Evolutionary conservation across 1,140 invertebrate genomes (phyloP).

Genomic region (Sycophila sp.): DNA sequence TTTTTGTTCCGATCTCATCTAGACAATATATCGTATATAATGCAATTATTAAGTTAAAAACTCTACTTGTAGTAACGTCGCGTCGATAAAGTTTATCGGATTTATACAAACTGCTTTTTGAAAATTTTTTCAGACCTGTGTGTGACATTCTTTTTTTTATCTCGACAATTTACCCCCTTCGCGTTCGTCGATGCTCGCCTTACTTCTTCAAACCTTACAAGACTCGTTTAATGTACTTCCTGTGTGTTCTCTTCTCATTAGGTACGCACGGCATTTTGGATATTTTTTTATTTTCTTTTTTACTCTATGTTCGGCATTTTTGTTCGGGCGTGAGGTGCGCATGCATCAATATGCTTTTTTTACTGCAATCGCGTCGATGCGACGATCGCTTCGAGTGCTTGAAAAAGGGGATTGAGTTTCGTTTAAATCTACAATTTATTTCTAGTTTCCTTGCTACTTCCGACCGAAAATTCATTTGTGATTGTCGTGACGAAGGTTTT

Average conservation of each 20-base stretch:
- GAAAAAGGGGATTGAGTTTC: constrained; percentile 5
- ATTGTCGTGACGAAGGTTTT: constrained; percentile 33
- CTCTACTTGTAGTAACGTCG: constrained; percentile 12
- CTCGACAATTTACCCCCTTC: no score
- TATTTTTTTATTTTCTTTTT: not conserved
- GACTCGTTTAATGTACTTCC: constrained; percentile 36
- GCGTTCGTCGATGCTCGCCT: constrained; percentile 27
- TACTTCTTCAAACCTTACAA: constrained; percentile 39
- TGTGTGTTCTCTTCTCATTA: constrained; percentile 24
- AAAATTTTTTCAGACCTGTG: constrained; percentile 7
- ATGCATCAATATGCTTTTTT: not conserved
- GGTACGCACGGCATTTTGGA: constrained; percentile 31
- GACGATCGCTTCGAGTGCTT: constrained; percentile 17
- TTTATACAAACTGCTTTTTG: constrained; percentile 30
- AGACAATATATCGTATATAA: constrained; percentile 19
- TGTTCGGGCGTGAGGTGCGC: not conserved
- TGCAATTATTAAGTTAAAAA: constrained; percentile 32
- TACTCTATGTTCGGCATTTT: not conserved
- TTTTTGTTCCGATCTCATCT: constrained; percentile 21
- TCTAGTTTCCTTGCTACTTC: constrained; percentile 13
- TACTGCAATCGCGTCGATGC: not conserved
- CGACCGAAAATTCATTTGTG: constrained; percentile 30
- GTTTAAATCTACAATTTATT: constrained; percentile 2
- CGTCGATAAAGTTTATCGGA: not conserved
- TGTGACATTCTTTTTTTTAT: constrained; percentile 9